phyloP scores from a whole-genome alignment of 2,888 invertebrate species.

The Ganaspis brasiliensis region DNA sequence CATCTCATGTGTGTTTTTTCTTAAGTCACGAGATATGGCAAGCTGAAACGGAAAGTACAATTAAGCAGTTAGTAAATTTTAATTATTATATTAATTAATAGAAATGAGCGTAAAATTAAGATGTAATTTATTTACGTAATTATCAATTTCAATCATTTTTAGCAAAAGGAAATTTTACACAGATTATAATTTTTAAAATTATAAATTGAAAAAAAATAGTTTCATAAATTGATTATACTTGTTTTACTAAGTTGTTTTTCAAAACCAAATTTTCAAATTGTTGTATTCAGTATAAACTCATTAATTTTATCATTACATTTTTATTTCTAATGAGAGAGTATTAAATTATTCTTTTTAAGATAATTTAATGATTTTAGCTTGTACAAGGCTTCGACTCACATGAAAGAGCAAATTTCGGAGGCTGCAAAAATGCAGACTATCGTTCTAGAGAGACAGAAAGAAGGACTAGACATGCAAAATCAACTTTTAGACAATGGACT shows the following conservation, averaged over 20 bases:
- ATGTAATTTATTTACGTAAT: constrained; percentile 23
- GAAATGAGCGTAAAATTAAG: background rate
- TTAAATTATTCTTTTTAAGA: too few species aligned
- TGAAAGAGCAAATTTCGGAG: constrained; percentile 81
- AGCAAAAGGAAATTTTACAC: too few species aligned
- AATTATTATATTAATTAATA: constrained; percentile 30
- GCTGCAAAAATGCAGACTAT: constrained; percentile 80
- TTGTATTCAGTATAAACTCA: too few species aligned
- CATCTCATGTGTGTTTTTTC: constrained; percentile 86
- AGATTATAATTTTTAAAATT: too few species aligned
- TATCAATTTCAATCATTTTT: too few species aligned
- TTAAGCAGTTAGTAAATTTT: constrained; percentile 72
- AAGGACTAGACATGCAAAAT: constrained; percentile 81
- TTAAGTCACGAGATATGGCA: constrained; percentile 85
- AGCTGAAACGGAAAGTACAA: constrained; percentile 83
- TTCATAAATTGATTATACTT: too few species aligned
- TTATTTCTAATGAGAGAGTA: too few species aligned
- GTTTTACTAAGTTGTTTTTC: too few species aligned
- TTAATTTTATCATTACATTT: too few species aligned
- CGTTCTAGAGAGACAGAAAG: constrained; percentile 80
- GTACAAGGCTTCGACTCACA: constrained; percentile 75
- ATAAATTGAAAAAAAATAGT: too few species aligned
- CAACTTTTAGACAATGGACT: constrained; percentile 82
- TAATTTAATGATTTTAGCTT: too few species aligned
- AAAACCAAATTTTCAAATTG: too few species aligned